Conservation (phyloP, 2,888 invertebrate genomes). For the Lutraria lutraria region DNA sequence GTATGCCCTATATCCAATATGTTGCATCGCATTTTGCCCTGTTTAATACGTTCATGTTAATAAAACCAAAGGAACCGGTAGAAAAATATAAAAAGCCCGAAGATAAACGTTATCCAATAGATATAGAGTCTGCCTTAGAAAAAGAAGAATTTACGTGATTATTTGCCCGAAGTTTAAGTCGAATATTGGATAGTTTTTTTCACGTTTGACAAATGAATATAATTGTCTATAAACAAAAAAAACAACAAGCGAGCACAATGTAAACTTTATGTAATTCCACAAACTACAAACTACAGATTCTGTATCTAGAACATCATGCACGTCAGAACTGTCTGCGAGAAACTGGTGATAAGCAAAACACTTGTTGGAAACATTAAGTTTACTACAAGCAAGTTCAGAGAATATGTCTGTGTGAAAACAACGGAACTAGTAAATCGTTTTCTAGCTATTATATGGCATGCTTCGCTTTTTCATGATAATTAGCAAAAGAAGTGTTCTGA, state of each 20-base stretch:
- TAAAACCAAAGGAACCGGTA: too few species aligned
- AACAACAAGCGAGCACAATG: background rate
- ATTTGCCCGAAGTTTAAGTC: too few species aligned
- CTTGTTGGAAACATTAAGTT: background rate
- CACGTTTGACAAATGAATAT: background rate
- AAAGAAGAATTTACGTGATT: too few species aligned
- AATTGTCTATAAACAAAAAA: background rate
- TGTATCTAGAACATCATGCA: background rate
- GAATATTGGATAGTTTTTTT: too few species aligned
- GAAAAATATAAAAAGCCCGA: too few species aligned
- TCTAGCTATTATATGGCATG: background rate
- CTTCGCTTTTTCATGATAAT: slow-evolving; percentile 6
- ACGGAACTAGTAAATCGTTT: background rate
- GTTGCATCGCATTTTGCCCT: too few species aligned
- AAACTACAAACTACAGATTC: background rate
- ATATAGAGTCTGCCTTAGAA: too few species aligned
- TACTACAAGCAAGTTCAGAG: background rate
- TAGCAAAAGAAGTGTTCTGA: background rate
- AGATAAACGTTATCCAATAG: too few species aligned
- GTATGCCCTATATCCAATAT: too few species aligned
- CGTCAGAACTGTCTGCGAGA: slow-evolving; percentile 9
- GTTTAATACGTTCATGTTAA: too few species aligned
- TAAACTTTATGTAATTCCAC: slow-evolving; percentile 1
- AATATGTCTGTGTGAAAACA: background rate
- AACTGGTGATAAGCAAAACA: background rate